Conservation (phyloP, 2,888 invertebrate genomes). For the Nemotelus pantherinus region DNA sequence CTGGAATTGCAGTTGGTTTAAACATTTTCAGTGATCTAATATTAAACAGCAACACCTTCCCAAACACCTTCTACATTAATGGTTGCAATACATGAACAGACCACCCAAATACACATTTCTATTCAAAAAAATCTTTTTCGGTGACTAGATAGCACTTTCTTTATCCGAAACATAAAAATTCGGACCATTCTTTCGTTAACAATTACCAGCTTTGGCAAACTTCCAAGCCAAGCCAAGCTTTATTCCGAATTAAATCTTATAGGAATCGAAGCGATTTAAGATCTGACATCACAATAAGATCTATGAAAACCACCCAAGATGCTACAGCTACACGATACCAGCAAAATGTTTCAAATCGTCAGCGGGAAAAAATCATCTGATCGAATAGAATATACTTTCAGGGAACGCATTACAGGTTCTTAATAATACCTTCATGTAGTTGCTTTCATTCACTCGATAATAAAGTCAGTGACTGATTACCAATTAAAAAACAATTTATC, state of each 20-base stretch:
- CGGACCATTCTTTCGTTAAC: slow-evolving; percentile 11
- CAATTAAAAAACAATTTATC: slow-evolving; percentile 44
- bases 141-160: slow-evolving; percentile 7
- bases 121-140: slow-evolving; percentile 2
- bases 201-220: neutral
- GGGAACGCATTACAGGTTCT: slow-evolving; percentile 6
- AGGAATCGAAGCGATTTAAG: slow-evolving; percentile 36
- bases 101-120: neutral
- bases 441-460: slow-evolving; percentile 39
- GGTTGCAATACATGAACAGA: neutral
- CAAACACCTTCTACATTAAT: neutral
- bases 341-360: neutral
- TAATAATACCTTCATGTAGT: slow-evolving; percentile 40
- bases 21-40: too few relatives aligned
- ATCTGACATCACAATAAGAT: neutral
- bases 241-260: slow-evolving; percentile 17
- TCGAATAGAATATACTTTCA: neutral
- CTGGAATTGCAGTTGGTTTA: too few relatives aligned
- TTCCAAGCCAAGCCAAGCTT: neutral
- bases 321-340: neutral
- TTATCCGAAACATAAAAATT: slow-evolving; percentile 13
- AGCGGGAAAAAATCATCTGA: neutral
- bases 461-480: slow-evolving; percentile 44
- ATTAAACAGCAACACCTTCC: too few relatives aligned
- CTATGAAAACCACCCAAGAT: slow-evolving; percentile 27